Evolutionary conservation across 2,113 vertebrate genomes (phyloP), one percentile per base, ranked within the genome.

Genomic region (Microcebus jonahi): DNA sequence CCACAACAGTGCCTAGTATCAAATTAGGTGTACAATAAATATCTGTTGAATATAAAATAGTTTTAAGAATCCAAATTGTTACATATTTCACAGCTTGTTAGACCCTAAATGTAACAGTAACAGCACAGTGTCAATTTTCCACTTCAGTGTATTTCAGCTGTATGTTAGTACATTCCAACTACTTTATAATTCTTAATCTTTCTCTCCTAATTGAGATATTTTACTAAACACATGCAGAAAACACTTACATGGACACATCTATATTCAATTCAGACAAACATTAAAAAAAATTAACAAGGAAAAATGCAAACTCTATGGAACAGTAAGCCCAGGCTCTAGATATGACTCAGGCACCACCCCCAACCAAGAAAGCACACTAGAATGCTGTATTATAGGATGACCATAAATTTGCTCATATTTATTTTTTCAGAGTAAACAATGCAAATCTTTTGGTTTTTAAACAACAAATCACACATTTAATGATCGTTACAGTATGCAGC

Each of bases 381-480:
- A n/a, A 61, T 9, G 34, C 9, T 68, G 42, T 68, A 10, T 8
- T 61, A 14, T 10, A 90, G 34, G 31, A 77, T 65, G 87, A 65
- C 48, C 68, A 27, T 13, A 48, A 67, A 6, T 17, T 31, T 61
- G 39, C 39, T 85, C 53, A 17, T 31, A 6, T 70, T 97, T 77
- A 88, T 70, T 90, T 83, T 73, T 91, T 83, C 53, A 79, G 25
- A 68, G 15, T 84, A 84, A 93, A 88, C 39, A 71, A 63, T 5
- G 2, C 63, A 70, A 84, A 73, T n/a, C 45, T 31, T 84, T 79
- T 27, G 48, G 25, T 48, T 89, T 23, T 85, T 88, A 80, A 59
- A 65, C 6, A 89, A 65, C 61, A 29, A 95, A 83, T 88, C 42
- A 73, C 27, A 79, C 14, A 94, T 42, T 80, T 94, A 75, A 92